Conservation (phyloP, 2,888 invertebrate species). For the Mycalesis mineus region DNA sequence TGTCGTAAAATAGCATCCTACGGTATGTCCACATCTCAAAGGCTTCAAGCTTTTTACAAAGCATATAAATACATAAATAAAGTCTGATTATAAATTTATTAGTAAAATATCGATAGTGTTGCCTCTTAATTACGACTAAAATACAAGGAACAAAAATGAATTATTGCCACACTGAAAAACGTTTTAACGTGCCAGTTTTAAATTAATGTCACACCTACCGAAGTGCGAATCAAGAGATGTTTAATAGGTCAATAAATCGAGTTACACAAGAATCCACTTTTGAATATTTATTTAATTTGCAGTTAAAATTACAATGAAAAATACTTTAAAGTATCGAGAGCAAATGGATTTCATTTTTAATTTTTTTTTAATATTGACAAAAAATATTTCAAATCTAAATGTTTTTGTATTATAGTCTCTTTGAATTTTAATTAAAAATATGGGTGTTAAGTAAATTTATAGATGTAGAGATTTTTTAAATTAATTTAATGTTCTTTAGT, state of each 20-base stretch:
- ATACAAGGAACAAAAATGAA: conserved; percentile 4
- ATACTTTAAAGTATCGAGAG: background rate
- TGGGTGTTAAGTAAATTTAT: too few species aligned
- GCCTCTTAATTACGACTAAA: background rate
- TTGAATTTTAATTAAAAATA: too few species aligned
- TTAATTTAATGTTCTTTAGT: too few species aligned
- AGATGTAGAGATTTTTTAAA: too few species aligned
- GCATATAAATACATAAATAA: too few species aligned
- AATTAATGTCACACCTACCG: conserved; percentile 52
- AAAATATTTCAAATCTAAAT: too few species aligned
- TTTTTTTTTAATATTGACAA: background rate
- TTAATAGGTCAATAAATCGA: conserved; percentile 30
- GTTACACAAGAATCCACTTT: conserved; percentile 31
- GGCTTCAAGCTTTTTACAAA: too few species aligned
- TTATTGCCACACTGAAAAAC: background rate
- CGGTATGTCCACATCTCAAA: too few species aligned
- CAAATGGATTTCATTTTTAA: conserved; percentile 12
- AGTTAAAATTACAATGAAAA: conserved; percentile 3
- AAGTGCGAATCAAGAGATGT: conserved; percentile 31
- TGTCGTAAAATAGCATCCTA: too few species aligned
- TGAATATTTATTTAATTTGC: conserved; percentile 21
- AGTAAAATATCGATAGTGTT: background rate
- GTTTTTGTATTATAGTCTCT: too few species aligned
- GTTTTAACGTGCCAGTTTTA: conserved; percentile 43
- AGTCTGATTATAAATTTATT: too few species aligned